Evolutionary conservation across 2,113 vertebrate genomes (phyloP), one percentile per base, ranked within the genome.

Genomic region (Caloenas nicobarica): DNA sequence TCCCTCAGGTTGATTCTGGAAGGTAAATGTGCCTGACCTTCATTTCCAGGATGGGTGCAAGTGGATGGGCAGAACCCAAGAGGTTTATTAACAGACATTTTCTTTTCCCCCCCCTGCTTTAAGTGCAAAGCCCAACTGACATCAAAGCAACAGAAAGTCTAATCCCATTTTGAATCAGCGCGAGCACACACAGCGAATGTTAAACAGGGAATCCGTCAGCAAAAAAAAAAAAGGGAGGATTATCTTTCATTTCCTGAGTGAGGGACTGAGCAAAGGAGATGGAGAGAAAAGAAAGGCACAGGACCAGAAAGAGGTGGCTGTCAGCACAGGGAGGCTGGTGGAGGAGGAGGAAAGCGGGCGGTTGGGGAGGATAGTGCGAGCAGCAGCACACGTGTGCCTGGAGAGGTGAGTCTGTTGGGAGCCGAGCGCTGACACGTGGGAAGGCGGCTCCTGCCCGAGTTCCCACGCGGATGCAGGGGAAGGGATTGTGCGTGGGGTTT

Each of bases 181-280:
- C 85, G 81, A 88, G 95, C 88, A 64, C 96, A 95, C 31, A 24
- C 90, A 93, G 92, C 8, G 96, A 97, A 97, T 97, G 95, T 94
- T 97, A 97, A 97, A 95, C 87, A 97, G 96, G 90, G 94, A 92
- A 95, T 93, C 81, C 7, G 3, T 70, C 81, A 74, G 95, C 62
- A 44, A 84, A 88, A 83, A 96, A 83, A 96, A 42, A 40, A 88
- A 86, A 70, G 28, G 87, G 81, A 92, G 91, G 93, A 92, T 96
- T 96, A 97, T 97, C 90, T 95, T 97, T 96, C 95, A 95, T 96
- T 96, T 97, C 95, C 97, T 94, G 95, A 96, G 89, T 85, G 83
- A 93, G 71, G 53, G 82, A 95, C 91, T 76, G 68, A 94, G 85
- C 25, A 77, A 92, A 64, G 53, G 64, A 95, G 68, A 86, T 4